Evolutionary conservation across 2,888 invertebrate genomes (phyloP).

Genomic region (Zeuzera pyrina): DNA sequence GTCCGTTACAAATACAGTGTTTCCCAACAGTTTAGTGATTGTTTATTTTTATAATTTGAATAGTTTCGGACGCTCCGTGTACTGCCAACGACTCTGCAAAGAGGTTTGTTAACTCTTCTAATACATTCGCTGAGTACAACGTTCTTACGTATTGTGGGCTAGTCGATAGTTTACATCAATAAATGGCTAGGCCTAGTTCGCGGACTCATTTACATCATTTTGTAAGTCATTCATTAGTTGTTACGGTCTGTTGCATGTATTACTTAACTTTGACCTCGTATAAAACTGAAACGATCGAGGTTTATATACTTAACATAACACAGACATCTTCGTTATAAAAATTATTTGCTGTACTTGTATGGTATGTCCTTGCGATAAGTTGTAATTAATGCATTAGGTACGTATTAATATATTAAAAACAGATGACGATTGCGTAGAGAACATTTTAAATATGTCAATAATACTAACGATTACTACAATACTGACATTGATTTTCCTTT

Average conservation of each 20-base stretch:
- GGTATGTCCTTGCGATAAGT: no score
- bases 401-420: no score
- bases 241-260: slow-evolving; percentile 51
- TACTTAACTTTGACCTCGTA: slow-evolving; percentile 50
- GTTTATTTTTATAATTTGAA: slow-evolving; percentile 45
- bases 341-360: no score
- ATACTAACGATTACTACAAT: no score
- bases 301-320: no score
- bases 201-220: slow-evolving; percentile 51
- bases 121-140: slow-evolving; percentile 19
- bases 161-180: slow-evolving; percentile 37
- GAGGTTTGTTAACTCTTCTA: slow-evolving; percentile 48
- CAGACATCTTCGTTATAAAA: no score
- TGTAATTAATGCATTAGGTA: no score
- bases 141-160: slow-evolving; percentile 31
- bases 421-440: no score
- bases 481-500: no score
- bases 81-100: slow-evolving; percentile 37
- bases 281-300: no score
- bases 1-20: slow-evolving; percentile 55
- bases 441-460: no score
- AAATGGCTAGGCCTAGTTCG: slow-evolving; percentile 32
- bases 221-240: slow-evolving; percentile 52
- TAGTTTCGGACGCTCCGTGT: slow-evolving; percentile 30
- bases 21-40: slow-evolving; percentile 49